phyloP scores from a whole-genome alignment of 2,888 invertebrate species.

The Xylota segnis region DNA sequence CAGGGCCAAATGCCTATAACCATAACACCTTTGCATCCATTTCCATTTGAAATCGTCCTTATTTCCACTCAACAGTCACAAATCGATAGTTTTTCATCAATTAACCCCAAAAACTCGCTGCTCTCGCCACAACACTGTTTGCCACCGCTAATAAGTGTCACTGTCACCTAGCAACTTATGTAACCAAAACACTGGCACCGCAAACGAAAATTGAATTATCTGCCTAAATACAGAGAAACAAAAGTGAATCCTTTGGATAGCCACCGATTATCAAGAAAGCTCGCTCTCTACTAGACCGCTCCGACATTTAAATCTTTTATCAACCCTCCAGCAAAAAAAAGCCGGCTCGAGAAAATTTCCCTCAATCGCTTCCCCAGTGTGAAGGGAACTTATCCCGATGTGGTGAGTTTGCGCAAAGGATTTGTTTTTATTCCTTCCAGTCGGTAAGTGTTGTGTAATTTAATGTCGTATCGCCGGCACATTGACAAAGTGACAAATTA shows the following conservation, averaged over 20 bases:
- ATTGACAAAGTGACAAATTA: conserved; percentile 53
- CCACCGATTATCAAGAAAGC: conserved; percentile 46
- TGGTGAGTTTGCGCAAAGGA: conserved; percentile 51
- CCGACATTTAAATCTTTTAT: conserved; percentile 14
- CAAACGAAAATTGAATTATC: conserved; percentile 2
- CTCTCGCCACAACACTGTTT: conserved; percentile 37
- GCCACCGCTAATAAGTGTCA: conserved; percentile 40
- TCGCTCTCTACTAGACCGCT: conserved; percentile 53
- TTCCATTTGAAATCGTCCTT: not conserved
- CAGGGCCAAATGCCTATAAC: too few species aligned
- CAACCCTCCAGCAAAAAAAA: conserved; percentile 39
- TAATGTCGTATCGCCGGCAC: conserved; percentile 52
- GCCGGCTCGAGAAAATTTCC: conserved; percentile 16
- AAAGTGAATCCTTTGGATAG: not conserved
- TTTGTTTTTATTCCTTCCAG: conserved; percentile 39
- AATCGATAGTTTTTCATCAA: conserved; percentile 25
- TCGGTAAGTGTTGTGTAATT: conserved; percentile 16
- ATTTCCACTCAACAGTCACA: conserved; percentile 6
- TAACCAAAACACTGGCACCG: conserved; percentile 45
- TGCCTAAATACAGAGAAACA: not conserved
- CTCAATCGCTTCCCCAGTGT: conserved; percentile 8
- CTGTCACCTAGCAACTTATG: conserved; percentile 62
- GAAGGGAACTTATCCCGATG: conserved; percentile 6
- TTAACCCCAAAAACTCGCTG: conserved; percentile 14
- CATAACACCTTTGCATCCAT: too few species aligned